Percentiles rank a stretch among this genome's conserved stretches.
Conservation (phyloP, 2,797 vertebrate genomes). For the Anisognathus igniventris region DNA sequence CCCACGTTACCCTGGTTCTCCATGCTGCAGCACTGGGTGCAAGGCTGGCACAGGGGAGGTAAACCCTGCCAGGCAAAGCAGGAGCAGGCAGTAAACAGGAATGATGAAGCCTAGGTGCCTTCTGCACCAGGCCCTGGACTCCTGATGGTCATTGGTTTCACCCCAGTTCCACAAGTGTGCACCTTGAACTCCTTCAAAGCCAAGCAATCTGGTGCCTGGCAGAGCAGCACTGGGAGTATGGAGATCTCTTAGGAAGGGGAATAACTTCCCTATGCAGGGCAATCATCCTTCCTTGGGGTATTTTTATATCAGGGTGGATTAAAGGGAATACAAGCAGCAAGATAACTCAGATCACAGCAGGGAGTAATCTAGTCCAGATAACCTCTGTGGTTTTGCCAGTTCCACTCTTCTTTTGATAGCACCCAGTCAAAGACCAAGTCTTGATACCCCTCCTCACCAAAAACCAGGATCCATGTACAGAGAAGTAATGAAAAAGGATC, state of each 20-base stretch:
- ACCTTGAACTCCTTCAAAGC: neutral
- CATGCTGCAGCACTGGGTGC: neutral
- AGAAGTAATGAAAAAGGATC: neutral
- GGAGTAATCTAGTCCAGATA: neutral
- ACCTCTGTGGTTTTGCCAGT: neutral
- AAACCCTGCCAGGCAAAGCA: neutral
- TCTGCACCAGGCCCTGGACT: neutral
- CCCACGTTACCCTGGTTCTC: neutral
- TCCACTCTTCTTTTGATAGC: neutral
- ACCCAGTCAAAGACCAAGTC: neutral
- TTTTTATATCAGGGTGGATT: neutral
- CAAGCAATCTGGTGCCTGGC: neutral
- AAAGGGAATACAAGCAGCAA: neutral
- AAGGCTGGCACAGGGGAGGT: neutral
- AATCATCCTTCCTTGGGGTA: neutral
- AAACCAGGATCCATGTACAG: neutral
- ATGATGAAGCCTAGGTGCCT: neutral
- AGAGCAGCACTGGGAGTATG: neutral
- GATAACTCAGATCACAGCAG: neutral
- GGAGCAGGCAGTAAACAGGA: neutral
- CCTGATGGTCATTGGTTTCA: neutral
- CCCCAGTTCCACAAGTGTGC: fast-evolving
- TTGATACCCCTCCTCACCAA: neutral
- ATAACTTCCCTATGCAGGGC: neutral
- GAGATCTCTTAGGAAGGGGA: neutral